phyloP scores from a whole-genome alignment of 1,140 invertebrate species.

The Melanaphis sacchari region DNA sequence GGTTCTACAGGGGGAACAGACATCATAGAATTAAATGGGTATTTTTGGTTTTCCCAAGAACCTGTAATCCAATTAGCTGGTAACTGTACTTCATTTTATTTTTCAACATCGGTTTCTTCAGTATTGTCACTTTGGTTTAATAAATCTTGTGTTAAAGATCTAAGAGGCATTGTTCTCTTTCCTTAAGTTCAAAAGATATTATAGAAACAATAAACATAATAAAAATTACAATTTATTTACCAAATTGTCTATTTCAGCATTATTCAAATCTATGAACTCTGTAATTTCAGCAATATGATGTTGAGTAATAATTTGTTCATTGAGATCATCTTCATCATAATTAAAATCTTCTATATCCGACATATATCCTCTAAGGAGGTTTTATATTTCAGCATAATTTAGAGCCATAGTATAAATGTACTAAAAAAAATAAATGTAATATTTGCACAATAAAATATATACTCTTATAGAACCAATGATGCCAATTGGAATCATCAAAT shows the following conservation, averaged over 20 bases:
- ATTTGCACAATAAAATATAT: background rate
- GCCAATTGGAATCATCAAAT: background rate
- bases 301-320: no score
- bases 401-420: background rate
- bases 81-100: background rate
- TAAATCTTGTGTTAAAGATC: no score
- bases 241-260: no score
- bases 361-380: slow-evolving; percentile 8
- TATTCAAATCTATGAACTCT: no score
- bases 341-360: slow-evolving; percentile 11
- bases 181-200: no score
- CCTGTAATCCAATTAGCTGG: background rate
- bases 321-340: background rate
- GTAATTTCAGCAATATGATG: no score
- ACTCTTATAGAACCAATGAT: background rate
- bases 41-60: background rate
- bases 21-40: background rate
- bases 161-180: no score
- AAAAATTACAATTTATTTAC: no score
- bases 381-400: background rate
- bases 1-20: background rate
- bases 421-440: background rate
- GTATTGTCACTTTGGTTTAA: background rate
- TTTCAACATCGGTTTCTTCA: background rate
- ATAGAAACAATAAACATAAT: no score